phyloP scores from a whole-genome alignment of 2,888 invertebrate genomes.

The Eudemis profundana region DNA sequence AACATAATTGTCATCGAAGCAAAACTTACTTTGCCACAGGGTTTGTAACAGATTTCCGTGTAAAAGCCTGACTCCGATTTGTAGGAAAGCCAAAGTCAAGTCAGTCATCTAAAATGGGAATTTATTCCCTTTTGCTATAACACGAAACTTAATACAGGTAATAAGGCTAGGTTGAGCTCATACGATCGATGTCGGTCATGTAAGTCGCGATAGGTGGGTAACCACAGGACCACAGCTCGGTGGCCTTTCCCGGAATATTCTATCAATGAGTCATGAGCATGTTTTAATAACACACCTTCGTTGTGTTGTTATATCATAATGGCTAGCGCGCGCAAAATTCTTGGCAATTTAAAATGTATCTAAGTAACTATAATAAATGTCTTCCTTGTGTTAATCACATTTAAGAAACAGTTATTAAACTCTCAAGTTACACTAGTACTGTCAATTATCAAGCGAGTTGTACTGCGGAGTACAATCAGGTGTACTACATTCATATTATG shows the following conservation, averaged over 20 bases:
- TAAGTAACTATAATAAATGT: no score
- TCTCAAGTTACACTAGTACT: no score
- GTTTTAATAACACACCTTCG: slow-evolving; percentile 27
- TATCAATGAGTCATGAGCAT: slow-evolving; percentile 25
- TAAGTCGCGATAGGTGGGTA: slow-evolving; percentile 1
- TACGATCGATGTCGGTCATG: neutral
- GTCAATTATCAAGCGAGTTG: no score
- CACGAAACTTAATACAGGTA: neutral
- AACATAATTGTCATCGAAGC: no score
- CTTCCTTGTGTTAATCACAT: no score
- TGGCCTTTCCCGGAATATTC: slow-evolving; percentile 16
- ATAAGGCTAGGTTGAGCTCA: neutral
- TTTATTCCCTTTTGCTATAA: neutral
- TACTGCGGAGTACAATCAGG: no score
- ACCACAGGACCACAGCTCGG: slow-evolving; percentile 6
- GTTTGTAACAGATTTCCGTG: no score
- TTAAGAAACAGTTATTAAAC: neutral
- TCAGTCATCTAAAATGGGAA: no score
- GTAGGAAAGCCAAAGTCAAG: no score
- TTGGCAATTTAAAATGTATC: neutral
- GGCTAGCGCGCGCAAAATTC: neutral
- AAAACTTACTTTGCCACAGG: no score
- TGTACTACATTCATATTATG: no score
- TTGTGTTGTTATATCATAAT: slow-evolving; percentile 23
- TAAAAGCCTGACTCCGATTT: no score